Percentiles rank a stretch among this genome's conserved stretches.
Evolutionary conservation across 2,797 vertebrate genomes (phyloP).

Genomic region (Capromys pilorides): DNA sequence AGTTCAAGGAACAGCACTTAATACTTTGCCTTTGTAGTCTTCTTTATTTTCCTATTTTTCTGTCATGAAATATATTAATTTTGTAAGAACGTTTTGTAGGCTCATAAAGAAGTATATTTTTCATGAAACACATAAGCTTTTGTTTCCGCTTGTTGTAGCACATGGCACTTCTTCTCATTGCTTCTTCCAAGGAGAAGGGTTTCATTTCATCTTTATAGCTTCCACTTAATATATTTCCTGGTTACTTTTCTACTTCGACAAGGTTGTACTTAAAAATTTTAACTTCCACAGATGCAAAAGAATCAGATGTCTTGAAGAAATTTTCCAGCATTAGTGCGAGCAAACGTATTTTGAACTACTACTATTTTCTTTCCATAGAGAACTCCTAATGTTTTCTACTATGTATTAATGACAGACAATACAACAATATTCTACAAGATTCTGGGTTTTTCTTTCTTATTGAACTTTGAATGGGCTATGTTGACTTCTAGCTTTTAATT

Average conservation of each 20-base stretch:
- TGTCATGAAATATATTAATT: not conserved
- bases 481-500: not conserved
- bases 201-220: not conserved
- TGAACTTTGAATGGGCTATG: not conserved
- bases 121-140: not conserved
- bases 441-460: not conserved
- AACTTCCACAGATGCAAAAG: not conserved
- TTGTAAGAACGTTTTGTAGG: not conserved
- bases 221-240: not conserved
- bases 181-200: not conserved
- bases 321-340: not conserved
- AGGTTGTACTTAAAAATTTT: not conserved
- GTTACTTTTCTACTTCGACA: not conserved
- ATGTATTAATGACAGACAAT: not conserved
- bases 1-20: not conserved
- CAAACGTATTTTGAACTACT: not conserved
- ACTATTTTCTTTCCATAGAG: not conserved
- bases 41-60: not conserved
- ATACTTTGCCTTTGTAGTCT: conserved; percentile 3
- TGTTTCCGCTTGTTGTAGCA: not conserved
- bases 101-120: not conserved
- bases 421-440: not conserved
- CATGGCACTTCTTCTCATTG: not conserved
- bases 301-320: not conserved
- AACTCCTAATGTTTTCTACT: not conserved